Conservation (phyloP, 2,888 invertebrate genomes). For the Pollenia labialis region DNA sequence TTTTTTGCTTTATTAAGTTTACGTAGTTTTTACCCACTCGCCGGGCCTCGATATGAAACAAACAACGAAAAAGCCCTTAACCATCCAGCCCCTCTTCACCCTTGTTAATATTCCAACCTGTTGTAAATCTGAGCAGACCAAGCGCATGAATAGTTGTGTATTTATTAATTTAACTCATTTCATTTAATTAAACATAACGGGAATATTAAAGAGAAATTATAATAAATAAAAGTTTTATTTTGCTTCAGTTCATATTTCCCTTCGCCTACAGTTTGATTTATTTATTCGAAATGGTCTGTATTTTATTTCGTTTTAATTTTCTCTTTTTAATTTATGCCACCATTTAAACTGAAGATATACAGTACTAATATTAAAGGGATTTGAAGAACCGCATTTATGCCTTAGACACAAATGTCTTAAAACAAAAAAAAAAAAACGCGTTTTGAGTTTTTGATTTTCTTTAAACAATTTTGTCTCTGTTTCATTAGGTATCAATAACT, state of each 20-base stretch:
- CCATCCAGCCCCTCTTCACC: too few species aligned
- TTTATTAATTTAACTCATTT: conserved; percentile 4
- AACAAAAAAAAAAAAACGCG: too few species aligned
- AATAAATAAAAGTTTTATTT: neutral
- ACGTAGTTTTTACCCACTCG: conserved; percentile 1
- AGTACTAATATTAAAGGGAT: neutral
- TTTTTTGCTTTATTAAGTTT: conserved; percentile 34
- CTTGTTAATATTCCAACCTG: too few species aligned
- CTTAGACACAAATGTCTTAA: too few species aligned
- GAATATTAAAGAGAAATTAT: neutral
- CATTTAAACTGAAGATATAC: neutral
- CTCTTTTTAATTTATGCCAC: neutral
- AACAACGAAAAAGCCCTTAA: too few species aligned
- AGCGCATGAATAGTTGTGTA: neutral
- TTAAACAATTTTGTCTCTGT: too few species aligned
- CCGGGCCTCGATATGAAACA: neutral
- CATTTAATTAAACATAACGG: conserved; percentile 5
- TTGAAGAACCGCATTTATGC: neutral
- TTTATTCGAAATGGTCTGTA: neutral
- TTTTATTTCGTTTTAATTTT: neutral
- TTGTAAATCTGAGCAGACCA: neutral
- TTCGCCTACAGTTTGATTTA: neutral
- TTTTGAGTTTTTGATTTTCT: too few species aligned
- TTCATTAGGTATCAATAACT: too few species aligned
- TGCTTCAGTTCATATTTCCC: neutral